These are phyloP conservation scores for Pseudeuparius sepicola DNA, from an alignment of 2,888 invertebrate genomes.

Conservation along the genomic window DNA sequence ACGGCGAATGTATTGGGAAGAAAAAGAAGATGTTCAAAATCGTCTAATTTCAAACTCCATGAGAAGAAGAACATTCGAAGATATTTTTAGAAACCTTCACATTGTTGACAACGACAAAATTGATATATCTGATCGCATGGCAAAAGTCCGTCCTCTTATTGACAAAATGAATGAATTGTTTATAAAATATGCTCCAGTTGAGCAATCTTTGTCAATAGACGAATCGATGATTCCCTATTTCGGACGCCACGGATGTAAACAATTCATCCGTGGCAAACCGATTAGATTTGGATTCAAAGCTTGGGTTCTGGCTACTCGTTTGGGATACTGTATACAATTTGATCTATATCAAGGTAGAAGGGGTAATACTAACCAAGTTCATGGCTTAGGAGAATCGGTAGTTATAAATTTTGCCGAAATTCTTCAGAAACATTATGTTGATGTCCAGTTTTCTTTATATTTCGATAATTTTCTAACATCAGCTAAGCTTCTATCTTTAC, in stretches of 20 bases:
- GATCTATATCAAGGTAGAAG: constrained; percentile 11
- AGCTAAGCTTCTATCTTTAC: constrained; percentile 3
- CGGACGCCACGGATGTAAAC: constrained; percentile 4
- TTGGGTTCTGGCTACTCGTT: constrained; percentile 10
- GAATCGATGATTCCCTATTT: constrained; percentile 12
- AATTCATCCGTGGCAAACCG: constrained; percentile 5
- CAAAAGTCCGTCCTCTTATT: constrained; percentile 8
- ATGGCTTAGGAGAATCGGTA: constrained; percentile 7
- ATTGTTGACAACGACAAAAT: constrained; percentile 14
- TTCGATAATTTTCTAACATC: constrained; percentile 11
- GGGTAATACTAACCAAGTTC: not conserved
- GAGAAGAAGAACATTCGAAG: constrained; percentile 22
- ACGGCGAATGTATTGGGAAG: constrained; percentile 28
- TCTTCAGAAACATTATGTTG: not conserved
- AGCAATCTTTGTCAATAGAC: constrained; percentile 3
- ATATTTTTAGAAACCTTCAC: too few relatives aligned
- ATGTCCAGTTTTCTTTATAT: constrained; percentile 6
- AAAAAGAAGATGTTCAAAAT: constrained; percentile 27
- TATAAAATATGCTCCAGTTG: constrained; percentile 6
- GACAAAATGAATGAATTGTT: constrained; percentile 5
- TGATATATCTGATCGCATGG: constrained; percentile 7
- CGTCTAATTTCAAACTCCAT: constrained; percentile 24
- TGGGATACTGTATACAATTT: constrained; percentile 12
- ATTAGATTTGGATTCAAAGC: constrained; percentile 12
- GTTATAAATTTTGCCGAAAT: constrained; percentile 4